These are phyloP conservation scores for Ceyx erithaca DNA, from an alignment of 2,797 vertebrate species.

Conservation along the genomic window DNA sequence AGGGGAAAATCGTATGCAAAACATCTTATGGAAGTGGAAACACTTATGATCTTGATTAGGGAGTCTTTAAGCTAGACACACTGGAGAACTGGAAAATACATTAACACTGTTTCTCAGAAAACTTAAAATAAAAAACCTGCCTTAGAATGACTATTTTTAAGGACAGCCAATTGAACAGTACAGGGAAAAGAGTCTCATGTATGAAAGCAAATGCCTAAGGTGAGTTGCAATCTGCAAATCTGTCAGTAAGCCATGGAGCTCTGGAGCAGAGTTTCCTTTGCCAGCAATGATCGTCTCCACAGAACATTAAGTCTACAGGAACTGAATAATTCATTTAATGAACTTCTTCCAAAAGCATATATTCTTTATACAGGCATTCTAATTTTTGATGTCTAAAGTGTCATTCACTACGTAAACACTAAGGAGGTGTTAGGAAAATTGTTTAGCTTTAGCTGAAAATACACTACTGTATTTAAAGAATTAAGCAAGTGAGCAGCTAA, in stretches of 20 bases:
- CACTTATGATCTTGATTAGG: not conserved
- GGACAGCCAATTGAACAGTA: not conserved
- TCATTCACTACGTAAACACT: not conserved
- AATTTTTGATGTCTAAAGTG: not conserved
- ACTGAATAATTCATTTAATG: conserved; percentile 16
- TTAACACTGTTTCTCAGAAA: not conserved
- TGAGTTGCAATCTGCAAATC: conserved; percentile 6
- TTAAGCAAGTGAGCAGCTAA: not conserved
- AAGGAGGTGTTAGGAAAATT: not conserved
- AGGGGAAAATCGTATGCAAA: not conserved
- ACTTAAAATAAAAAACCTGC: not conserved
- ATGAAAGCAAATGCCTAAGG: not conserved
- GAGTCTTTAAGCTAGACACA: not conserved
- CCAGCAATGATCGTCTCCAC: not conserved
- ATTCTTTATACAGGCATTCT: not conserved
- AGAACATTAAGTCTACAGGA: conserved; percentile 23
- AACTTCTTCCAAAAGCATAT: not conserved
- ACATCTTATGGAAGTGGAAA: not conserved
- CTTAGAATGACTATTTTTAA: not conserved
- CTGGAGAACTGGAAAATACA: not conserved
- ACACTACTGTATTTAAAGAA: not conserved
- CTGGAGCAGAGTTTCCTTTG: not conserved
- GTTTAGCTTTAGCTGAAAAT: not conserved
- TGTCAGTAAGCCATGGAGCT: not conserved
- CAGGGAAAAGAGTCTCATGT: not conserved